These are phyloP conservation scores for Lepidurus apus DNA, from an alignment of 1,140 invertebrate species.

Conservation along the genomic window DNA sequence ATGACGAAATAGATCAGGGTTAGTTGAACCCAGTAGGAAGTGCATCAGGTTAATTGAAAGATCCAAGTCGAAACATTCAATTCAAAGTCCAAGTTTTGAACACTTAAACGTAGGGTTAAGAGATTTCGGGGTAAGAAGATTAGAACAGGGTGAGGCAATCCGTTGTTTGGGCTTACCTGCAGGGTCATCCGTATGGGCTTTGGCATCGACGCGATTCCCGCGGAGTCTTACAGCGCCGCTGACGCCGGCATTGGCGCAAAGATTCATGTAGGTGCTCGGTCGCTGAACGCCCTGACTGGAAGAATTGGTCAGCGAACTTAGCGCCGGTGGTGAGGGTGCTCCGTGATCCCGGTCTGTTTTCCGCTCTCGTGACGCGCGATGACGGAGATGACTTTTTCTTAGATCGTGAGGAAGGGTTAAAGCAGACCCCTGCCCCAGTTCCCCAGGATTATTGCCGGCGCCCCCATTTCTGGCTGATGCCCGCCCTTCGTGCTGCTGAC, in stretches of 20 bases:
- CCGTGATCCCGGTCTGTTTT: background rate
- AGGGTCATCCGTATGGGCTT: background rate
- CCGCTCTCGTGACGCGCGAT: background rate
- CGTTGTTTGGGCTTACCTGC: background rate
- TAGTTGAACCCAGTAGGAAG: too few relatives aligned
- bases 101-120: too few relatives aligned
- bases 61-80: too few relatives aligned
- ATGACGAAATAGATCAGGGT: too few relatives aligned
- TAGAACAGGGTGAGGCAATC: background rate
- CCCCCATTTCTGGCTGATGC: slow-evolving; percentile 3
- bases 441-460: background rate
- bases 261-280: background rate
- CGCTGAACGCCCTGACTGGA: background rate
- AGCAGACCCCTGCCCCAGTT: background rate
- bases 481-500: slow-evolving; percentile 6
- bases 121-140: too few relatives aligned
- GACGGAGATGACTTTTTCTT: background rate
- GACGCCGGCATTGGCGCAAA: background rate
- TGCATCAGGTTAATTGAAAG: too few relatives aligned
- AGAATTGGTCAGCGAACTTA: background rate
- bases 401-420: background rate
- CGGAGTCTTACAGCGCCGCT: background rate
- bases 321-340: background rate
- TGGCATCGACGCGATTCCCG: background rate
- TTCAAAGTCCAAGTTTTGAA: too few relatives aligned